Evolutionary conservation across 2,113 vertebrate genomes (phyloP), one percentile per base, ranked within the genome.

Genomic region (Podarcis muralis): DNA sequence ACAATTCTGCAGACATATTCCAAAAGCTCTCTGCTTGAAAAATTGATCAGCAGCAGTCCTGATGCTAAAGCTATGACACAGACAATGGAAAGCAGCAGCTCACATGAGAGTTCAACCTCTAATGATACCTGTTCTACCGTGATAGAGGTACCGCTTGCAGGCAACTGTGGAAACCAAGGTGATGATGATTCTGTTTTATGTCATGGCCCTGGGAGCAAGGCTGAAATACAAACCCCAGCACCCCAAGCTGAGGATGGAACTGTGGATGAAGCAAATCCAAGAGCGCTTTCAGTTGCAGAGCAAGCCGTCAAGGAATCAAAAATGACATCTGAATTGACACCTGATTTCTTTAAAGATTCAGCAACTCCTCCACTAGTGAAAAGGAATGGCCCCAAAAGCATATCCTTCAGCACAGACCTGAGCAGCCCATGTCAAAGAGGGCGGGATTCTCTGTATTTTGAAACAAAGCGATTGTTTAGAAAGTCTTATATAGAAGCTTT

Each of bases 401-500:
- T 97, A 6, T 95, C 96, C 35, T 97, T 97, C 75, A 94, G 89
- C 25, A 94, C 96, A 1, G 97, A 98, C 75, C 92, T 95, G 81
- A 97, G 95, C 87, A 96, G 97, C 86, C 96, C 96, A 0, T 87
- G 94, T 71, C 95, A 96, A 81, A 93, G 93, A 65, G 91, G 96
- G 3, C 95, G 88, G 37, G 97, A 97, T 93, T 96, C 97, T 1
- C 87, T 87, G 1, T 72, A 94, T 7, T 96, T 96, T 76, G 97
- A 98, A 93, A 95, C 95, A 59, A 97, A 95, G 35, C 96, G 97
- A 35, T 95, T 98, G 89, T 98, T 98, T 90, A 95, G 98, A 68
- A 98, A 98, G 78, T 98, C 98, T 4, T 98, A 98, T 92, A 97
- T 98, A 96, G 98, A 98, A 92, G 98, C 98, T 3, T 90, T 98